Evolutionary conservation across 2,113 vertebrate species (phyloP).

Genomic region (Erinaceus europaeus): DNA sequence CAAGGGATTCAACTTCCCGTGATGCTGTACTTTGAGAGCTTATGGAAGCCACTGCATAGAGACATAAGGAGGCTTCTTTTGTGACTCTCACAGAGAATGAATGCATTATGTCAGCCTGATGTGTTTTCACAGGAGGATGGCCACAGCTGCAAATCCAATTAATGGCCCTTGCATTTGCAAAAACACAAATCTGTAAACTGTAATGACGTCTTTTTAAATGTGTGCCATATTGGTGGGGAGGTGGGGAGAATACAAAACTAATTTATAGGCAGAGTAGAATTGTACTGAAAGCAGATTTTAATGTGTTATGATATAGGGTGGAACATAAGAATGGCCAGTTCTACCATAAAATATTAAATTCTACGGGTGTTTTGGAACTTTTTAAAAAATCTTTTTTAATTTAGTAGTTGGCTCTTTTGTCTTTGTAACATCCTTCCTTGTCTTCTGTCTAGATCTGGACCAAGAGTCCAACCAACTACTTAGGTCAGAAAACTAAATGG

Average conservation of each 20-base stretch:
- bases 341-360: conserved; percentile 8
- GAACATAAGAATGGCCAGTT: conserved; percentile 6
- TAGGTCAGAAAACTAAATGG: conserved; percentile 1
- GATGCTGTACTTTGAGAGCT: neutral
- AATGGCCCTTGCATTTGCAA: conserved; percentile 39
- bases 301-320: conserved; percentile 23
- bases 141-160: conserved; percentile 18
- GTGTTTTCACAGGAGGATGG: neutral
- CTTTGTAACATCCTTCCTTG: neutral
- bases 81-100: neutral
- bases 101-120: neutral
- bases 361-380: conserved; percentile 29
- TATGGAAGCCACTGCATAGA: neutral
- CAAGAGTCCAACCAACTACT: conserved; percentile 12
- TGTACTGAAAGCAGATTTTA: conserved; percentile 50
- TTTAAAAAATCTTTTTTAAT: neutral
- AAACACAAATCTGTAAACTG: conserved; percentile 39
- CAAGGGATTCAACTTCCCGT: neutral
- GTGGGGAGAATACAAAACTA: neutral
- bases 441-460: conserved; percentile 26
- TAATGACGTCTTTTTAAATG: conserved; percentile 58
- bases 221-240: conserved; percentile 24
- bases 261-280: conserved; percentile 25
- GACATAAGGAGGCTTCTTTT: neutral
- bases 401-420: neutral